These are phyloP conservation scores for Nylanderia fulva DNA, from an alignment of 1,140 invertebrate species.

Conservation along the genomic window DNA sequence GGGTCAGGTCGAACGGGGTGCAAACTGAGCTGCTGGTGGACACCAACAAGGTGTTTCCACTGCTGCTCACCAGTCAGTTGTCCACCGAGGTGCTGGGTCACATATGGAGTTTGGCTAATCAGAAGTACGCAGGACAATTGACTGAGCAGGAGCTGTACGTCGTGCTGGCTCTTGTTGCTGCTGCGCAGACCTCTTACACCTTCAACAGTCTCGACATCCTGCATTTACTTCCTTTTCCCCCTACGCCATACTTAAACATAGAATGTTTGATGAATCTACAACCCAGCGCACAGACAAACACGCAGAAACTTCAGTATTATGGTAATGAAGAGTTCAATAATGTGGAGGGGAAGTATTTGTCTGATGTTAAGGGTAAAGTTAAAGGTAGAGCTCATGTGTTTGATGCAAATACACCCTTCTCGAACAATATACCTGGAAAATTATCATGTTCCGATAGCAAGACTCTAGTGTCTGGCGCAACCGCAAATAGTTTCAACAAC, in stretches of 20 bases:
- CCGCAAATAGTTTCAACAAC: conserved; percentile 51
- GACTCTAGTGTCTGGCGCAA: conserved; percentile 5
- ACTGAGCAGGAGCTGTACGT: conserved; percentile 88
- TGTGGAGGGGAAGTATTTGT: conserved; percentile 47
- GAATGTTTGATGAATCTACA: conserved; percentile 71
- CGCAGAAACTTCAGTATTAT: conserved; percentile 43
- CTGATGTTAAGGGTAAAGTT: conserved; percentile 50
- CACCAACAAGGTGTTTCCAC: conserved; percentile 87
- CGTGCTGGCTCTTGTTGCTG: conserved; percentile 88
- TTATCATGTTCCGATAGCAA: conserved; percentile 55
- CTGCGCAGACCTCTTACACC: conserved; percentile 88
- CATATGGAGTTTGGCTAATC: conserved; percentile 89
- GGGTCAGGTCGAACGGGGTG: conserved; percentile 68
- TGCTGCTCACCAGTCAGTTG: conserved; percentile 88
- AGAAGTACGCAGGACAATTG: conserved; percentile 87
- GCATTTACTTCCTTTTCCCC: conserved; percentile 85
- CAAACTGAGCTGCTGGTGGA: conserved; percentile 85
- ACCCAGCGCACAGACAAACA: conserved; percentile 37
- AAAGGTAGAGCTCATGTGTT: conserved; percentile 42
- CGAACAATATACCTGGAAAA: conserved; percentile 54
- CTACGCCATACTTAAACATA: conserved; percentile 86
- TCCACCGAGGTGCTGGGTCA: conserved; percentile 87
- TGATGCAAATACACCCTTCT: conserved; percentile 46
- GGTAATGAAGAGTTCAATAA: conserved; percentile 12
- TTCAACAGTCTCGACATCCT: conserved; percentile 86